A percentile compares a stretch with the other conserved stretches of the same genome.
Conservation (phyloP, 2,113 vertebrate species). For the Thalassarche chlororhynchos region DNA sequence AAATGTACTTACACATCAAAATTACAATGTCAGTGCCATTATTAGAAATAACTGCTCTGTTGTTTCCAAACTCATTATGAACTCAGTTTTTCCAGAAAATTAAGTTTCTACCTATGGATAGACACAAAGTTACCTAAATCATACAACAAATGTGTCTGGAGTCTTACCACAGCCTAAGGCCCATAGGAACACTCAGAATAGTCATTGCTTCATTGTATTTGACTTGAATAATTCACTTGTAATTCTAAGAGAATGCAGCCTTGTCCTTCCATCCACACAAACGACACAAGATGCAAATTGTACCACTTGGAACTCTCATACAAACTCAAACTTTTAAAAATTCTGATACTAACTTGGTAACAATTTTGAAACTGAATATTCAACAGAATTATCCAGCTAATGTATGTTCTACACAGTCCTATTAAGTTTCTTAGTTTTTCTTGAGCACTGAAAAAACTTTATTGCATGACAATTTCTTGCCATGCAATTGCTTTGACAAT, state of each 20-base stretch:
- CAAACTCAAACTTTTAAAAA: neutral
- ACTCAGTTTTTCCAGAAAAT: neutral
- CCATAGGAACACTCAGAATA: neutral
- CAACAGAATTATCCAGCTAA: neutral
- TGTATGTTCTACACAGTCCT: neutral
- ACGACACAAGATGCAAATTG: neutral
- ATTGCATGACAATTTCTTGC: neutral
- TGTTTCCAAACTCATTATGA: neutral
- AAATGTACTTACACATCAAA: neutral
- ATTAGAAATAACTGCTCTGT: neutral
- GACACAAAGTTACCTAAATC: neutral
- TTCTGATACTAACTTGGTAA: neutral
- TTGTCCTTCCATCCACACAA: neutral
- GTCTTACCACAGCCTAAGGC: neutral
- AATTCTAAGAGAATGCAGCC: neutral
- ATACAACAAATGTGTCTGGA: neutral
- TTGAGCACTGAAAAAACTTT: neutral
- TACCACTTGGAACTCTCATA: neutral
- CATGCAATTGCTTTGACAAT: neutral
- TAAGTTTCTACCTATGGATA: neutral
- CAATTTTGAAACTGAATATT: neutral
- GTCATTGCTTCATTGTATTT: neutral
- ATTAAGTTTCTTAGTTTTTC: neutral
- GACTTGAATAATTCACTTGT: neutral
- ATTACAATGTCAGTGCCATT: neutral